Base-by-base conservation (phyloP, 2,888 invertebrate species). In the Electrophaes corylata region DNA sequence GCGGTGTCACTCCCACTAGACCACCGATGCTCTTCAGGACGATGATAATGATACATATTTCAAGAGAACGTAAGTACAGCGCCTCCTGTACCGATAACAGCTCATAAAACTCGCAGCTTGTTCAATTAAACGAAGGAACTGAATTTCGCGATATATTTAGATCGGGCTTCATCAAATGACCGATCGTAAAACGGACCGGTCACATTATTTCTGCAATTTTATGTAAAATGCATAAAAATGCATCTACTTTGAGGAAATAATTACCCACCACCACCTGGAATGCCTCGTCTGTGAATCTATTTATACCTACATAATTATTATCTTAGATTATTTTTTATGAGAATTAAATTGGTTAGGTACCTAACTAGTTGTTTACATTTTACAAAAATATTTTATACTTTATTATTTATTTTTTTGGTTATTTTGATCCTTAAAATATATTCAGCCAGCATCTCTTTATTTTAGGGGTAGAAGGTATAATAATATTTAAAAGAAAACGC, bases 141-240 rank as follows among this genome's bases (percentile, higher is more conserved):
- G 40, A 39, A 44, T 55, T 51, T 60, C 39, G 48, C 55, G 47
- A 60, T 56, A 55, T 55, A 55, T 52, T 55, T 51, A 39, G 51
- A 55, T 55, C 60, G 44, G 55, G 33, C 39, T 47, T 51, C 47
- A 47, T 60, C 51, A 46, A 35, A 23, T 40, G 50, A 10, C 39
- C 40, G 29, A 6, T 60, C 60, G 60, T 60, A 47, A 55, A 55
- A 55, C 10, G 18, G 39, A 48, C 43, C 53, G 49, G 45, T 29
- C 46, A 40, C 35, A 39, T 33, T 12, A 12, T 33, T 37, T 37
- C 23, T 29, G 19, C 40, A 16, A 20, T 46, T 53, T 41, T 16
- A 33, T 16, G 41, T 40, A 29, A 37, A 44, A 44, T 43, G 37
- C 39, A 53, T 48, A 19, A 40, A 49, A 45, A 26, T 44, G 37